A percentile compares a stretch with the other conserved stretches of the same genome.
Conservation (phyloP, 2,113 vertebrate genomes). For the Ceratotherium simum region DNA sequence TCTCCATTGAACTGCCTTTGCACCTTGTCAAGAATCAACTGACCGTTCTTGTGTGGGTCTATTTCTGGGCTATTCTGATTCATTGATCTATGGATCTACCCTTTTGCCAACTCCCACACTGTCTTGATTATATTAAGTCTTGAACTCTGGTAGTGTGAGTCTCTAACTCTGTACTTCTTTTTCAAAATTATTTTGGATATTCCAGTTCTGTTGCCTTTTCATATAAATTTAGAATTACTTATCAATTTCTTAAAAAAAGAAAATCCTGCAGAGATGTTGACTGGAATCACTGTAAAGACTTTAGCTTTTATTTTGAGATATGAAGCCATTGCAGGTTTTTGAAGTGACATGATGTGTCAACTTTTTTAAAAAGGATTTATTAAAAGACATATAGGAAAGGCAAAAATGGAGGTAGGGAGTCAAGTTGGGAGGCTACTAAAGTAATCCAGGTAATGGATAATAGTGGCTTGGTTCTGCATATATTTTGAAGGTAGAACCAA, state of each 20-base stretch:
- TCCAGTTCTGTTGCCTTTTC: neutral
- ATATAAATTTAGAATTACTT: slow-evolving; percentile 1
- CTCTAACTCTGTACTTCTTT: neutral
- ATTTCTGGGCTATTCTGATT: slow-evolving; percentile 28
- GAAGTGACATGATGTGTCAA: neutral
- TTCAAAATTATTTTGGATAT: neutral
- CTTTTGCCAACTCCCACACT: neutral
- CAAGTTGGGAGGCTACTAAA: neutral
- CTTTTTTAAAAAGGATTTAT: neutral
- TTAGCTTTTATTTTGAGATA: slow-evolving; percentile 34
- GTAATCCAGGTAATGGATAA: slow-evolving; percentile 20
- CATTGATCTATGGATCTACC: neutral
- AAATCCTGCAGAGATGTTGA: neutral
- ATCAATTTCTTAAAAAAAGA: neutral
- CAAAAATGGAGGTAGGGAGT: slow-evolving; percentile 31
- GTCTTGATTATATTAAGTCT: neutral
- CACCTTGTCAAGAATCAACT: neutral
- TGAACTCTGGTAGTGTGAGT: neutral
- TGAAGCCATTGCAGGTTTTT: neutral
- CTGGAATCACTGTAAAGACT: slow-evolving; percentile 30
- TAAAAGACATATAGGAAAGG: slow-evolving; percentile 15
- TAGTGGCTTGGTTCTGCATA: neutral
- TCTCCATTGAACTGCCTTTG: neutral
- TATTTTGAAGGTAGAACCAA: slow-evolving; percentile 42
- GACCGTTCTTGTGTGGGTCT: neutral